A percentile compares a stretch with the other conserved stretches of the same genome.
Conservation (phyloP, 2,113 vertebrate species). For the Fulica atra region DNA sequence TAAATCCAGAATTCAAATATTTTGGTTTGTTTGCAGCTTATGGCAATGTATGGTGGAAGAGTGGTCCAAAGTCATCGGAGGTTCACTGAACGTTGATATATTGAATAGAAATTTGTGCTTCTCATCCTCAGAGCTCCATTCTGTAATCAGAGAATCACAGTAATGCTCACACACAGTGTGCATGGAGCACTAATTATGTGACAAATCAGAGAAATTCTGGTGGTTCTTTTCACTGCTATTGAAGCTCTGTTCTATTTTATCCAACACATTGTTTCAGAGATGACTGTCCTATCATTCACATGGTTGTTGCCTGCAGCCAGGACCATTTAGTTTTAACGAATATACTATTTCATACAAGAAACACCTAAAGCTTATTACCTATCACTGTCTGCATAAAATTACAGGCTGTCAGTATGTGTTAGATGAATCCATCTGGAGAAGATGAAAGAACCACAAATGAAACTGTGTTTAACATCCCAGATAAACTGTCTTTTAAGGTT, state of each 20-base stretch:
- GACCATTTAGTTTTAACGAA: not conserved
- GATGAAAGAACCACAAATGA: not conserved
- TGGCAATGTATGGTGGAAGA: not conserved
- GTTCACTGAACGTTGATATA: not conserved
- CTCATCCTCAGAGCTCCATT: not conserved
- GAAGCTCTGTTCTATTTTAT: not conserved
- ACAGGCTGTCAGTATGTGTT: slow-evolving; percentile 8
- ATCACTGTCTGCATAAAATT: slow-evolving; percentile 15
- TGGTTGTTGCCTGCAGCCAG: not conserved
- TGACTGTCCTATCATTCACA: not conserved
- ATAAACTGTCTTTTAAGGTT: not conserved
- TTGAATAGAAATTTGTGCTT: not conserved
- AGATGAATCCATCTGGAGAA: slow-evolving; percentile 31
- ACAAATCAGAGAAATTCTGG: not conserved
- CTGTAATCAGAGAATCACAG: not conserved
- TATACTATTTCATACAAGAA: not conserved
- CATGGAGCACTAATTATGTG: not conserved
- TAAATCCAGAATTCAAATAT: not conserved
- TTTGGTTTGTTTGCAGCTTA: not conserved
- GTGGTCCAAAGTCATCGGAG: not conserved
- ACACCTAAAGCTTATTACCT: slow-evolving; percentile 2
- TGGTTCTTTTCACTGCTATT: not conserved
- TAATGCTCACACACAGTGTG: not conserved
- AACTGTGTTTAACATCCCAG: not conserved
- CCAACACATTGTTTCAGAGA: not conserved